Conservation (phyloP, 2,113 vertebrate species). For the Formicarius rufipectus region DNA sequence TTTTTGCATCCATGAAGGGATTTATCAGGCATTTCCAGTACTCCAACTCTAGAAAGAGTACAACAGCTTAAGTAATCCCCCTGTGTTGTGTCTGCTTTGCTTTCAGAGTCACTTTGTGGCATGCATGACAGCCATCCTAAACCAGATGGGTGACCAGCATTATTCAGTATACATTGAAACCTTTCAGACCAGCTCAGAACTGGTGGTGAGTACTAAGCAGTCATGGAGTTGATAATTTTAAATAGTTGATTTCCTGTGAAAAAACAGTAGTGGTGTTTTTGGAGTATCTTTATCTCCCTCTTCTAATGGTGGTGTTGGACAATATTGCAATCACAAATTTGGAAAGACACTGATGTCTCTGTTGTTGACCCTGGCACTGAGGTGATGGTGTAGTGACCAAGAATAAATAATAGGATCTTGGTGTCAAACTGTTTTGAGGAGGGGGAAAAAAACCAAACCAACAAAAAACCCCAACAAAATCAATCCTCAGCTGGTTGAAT, state of each 20-base stretch:
- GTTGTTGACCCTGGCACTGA: neutral
- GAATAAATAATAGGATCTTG: neutral
- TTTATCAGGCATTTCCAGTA: neutral
- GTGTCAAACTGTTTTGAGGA: neutral
- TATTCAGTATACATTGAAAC: conserved; percentile 92
- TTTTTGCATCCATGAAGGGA: neutral
- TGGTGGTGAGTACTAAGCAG: conserved; percentile 84
- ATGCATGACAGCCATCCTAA: conserved; percentile 95
- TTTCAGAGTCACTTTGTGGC: conserved; percentile 93
- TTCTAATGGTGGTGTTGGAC: neutral
- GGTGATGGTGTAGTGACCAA: neutral
- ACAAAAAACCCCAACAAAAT: neutral
- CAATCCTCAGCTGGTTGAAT: neutral
- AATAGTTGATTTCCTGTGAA: neutral
- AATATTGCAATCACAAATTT: neutral
- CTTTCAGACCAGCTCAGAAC: conserved; percentile 84
- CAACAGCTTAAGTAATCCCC: neutral
- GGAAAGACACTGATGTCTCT: neutral
- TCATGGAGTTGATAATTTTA: neutral
- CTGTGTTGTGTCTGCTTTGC: conserved; percentile 4
- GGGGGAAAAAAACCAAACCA: neutral
- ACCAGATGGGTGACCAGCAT: conserved; percentile 93
- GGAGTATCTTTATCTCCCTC: neutral
- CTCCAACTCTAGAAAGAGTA: neutral
- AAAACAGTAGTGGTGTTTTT: neutral